Base-by-base conservation (phyloP, 2,113 vertebrate species). In the Strigops habroptila region DNA sequence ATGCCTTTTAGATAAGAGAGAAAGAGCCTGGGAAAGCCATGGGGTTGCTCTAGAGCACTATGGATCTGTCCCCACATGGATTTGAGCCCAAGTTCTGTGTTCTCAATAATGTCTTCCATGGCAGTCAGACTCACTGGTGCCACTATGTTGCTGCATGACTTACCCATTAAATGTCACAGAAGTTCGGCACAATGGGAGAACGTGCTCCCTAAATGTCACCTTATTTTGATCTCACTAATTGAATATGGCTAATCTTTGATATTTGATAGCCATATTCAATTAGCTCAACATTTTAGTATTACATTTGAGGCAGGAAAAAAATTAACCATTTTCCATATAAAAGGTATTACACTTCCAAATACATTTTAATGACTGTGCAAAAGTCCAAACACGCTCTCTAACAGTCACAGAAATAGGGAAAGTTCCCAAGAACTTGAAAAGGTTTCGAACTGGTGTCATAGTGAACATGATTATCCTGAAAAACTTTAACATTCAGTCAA, bases 31-130 rank as follows among this genome's bases (percentile, higher is more conserved):
- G 16, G 33, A 65, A 80, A 86, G 65, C 33, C 87, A 63, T 1
- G 3, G 28, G 3, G 30, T 59, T 83, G 55, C 37, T 60, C 22
- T 71, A 2, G 1, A 82, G 39, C 2, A 1, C 37, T 43, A 68
- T 0, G 1, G 2, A 44, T 76, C 52, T 49, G 9, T 75, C 30
- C 23, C 16, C 37, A 37, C 1, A 1, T 11, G 41, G 60, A 49
- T 51, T 18, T 82, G 48, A 85, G 51, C 41, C 44, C 43, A 73
- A 60, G 10, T 55, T 87, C 52, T 65, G 39, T 33, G 46, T 85
- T 95, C 82, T 46, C 52, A 44, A 3, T 75, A 49, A 37, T 7
- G 14, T 79, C 1, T 35, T 44, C 21, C 12, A 12, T 1, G 12
- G 55, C 77, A 86, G 31, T 5, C 55, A 86, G 43, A 37, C 2